Evolutionary conservation across 2,113 vertebrate species (phyloP), one percentile per base, ranked within the genome.

Genomic region (Plecturocebus donacophilus): DNA sequence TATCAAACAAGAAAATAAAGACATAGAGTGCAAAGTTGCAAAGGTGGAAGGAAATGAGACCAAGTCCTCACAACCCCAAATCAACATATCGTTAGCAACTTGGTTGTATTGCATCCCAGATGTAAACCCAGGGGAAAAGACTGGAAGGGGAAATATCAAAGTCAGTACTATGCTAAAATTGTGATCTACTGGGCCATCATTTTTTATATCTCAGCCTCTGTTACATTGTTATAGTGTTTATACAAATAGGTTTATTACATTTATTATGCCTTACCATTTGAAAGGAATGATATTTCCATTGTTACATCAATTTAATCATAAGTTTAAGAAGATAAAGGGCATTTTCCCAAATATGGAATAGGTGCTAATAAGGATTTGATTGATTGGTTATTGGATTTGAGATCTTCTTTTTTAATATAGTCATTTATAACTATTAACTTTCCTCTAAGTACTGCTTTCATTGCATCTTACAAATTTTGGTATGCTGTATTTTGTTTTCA

Each of bases 221-320:
- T 81, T 84, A 81, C 38, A 54, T 73, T 96, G 68, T 87, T 87
- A 89, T 76, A 89, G 13, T 87, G 6, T 90, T 56, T 94, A 52
- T 81, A 35, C 47, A 87, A 91, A 66, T 66, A 83, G 6, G 77
- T 86, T 89, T 93, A 64, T 84, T 35, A 40, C 90, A 32, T 0
- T 7, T 93, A 81, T 42, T 45, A 75, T 35, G 66, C 71, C 79
- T 93, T 95, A 83, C 80, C 91, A 93, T 97, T 98, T 98, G 81
- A 98, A 92, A 98, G 90, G 42, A 3, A 45, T 58, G 92, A 97
- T 97, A 97, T 97, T 97, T 98, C 96, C 94, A 96, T 98, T 98
- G 87, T 96, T 40, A 95, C 97, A 98, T 97, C 97, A 98, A 82
- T 88, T 98, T 98, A 98, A 98, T 97, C 97, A 93, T 91, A 94